phyloP scores from a whole-genome alignment of 2,797 vertebrate genomes.

The Buphagus erythrorhynchus region DNA sequence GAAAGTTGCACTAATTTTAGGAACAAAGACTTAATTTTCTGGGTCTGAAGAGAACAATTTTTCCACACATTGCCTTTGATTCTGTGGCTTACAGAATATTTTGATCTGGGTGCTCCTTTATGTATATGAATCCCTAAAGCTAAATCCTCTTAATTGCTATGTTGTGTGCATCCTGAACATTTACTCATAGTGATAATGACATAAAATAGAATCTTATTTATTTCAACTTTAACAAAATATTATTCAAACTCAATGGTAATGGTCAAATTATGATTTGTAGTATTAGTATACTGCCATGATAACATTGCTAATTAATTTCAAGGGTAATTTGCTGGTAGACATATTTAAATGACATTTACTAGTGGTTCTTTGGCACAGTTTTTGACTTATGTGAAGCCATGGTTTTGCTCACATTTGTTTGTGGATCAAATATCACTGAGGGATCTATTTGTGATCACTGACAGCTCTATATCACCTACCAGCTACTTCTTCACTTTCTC shows the following conservation, averaged over 20 bases:
- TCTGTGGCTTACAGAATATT: not conserved
- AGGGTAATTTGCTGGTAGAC: not conserved
- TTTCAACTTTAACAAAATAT: not conserved
- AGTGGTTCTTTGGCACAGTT: not conserved
- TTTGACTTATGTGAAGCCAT: not conserved
- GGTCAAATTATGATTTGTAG: not conserved
- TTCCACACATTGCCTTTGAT: not conserved
- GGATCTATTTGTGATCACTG: not conserved
- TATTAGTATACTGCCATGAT: not conserved
- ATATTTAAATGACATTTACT: not conserved
- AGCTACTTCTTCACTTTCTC: not conserved
- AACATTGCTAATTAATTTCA: not conserved
- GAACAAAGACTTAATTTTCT: not conserved
- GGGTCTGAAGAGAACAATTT: not conserved
- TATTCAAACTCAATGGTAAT: not conserved
- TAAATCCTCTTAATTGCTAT: not conserved
- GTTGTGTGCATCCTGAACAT: not conserved
- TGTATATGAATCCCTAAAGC: not conserved
- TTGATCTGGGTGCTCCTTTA: not conserved
- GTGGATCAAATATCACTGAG: not conserved
- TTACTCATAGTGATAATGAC: not conserved
- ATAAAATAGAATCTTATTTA: not conserved
- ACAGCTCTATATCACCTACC: not conserved
- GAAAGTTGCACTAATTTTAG: not conserved
- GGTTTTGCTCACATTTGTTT: not conserved